Percentiles rank a stretch among this genome's conserved stretches.
Conservation (phyloP, 2,888 invertebrate species). For the Meteorus cinctellus region DNA sequence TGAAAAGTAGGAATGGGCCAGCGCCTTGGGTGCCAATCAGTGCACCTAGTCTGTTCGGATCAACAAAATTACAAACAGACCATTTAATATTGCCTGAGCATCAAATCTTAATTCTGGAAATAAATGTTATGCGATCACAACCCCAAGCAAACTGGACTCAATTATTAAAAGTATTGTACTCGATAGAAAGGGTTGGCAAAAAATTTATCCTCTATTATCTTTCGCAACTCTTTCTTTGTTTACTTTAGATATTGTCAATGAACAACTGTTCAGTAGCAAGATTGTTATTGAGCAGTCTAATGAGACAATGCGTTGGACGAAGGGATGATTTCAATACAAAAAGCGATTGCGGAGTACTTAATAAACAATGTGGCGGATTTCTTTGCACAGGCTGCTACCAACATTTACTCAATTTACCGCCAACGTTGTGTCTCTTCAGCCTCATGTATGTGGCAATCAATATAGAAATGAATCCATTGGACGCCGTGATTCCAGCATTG, state of each 20-base stretch:
- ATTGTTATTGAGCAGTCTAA: conserved; percentile 63
- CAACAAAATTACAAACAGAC: conserved; percentile 65
- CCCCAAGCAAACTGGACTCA: conserved; percentile 87
- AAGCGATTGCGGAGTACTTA: not conserved
- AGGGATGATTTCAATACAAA: conserved; percentile 42
- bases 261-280: conserved; percentile 80
- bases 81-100: conserved; percentile 74
- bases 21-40: conserved; percentile 83
- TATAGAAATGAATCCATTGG: conserved; percentile 76
- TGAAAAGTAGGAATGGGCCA: conserved; percentile 76
- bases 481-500: conserved; percentile 79
- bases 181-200: not conserved
- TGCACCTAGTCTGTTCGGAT: conserved; percentile 76
- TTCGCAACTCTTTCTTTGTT: not conserved
- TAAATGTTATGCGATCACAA: conserved; percentile 82
- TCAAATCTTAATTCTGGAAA: conserved; percentile 81
- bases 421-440: conserved; percentile 78
- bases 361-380: conserved; percentile 79
- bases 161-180: conserved; percentile 79
- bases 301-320: conserved; percentile 54
- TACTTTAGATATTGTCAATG: conserved; percentile 80
- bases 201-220: conserved; percentile 17
- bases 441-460: conserved; percentile 79
- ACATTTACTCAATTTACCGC: conserved; percentile 70
- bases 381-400: conserved; percentile 82